These are phyloP conservation scores for Anabacerthia variegaticeps DNA, from an alignment of 2,797 vertebrate species.

Conservation along the genomic window DNA sequence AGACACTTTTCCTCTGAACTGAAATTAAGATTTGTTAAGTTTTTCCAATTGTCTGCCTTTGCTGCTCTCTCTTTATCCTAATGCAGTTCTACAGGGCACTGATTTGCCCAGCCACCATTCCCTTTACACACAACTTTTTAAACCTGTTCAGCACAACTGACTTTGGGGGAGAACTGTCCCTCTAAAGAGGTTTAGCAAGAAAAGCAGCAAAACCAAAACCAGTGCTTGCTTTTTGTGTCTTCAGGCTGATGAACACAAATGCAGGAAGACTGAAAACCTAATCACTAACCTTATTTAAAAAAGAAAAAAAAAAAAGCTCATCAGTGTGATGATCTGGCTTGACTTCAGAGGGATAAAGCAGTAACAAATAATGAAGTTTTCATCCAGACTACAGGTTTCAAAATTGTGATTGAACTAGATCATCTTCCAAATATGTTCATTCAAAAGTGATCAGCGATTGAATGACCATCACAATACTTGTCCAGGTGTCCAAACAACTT, in stretches of 20 bases:
- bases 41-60: not conserved
- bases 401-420: not conserved
- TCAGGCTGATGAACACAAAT: not conserved
- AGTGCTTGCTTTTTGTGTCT: not conserved
- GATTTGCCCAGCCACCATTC: not conserved
- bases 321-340: not conserved
- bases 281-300: not conserved
- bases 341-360: not conserved
- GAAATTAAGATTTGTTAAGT: not conserved
- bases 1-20: not conserved
- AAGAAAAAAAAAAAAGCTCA: not conserved
- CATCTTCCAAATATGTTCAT: not conserved
- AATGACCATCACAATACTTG: not conserved
- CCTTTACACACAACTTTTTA: not conserved
- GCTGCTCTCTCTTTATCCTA: not conserved
- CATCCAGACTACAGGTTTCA: not conserved
- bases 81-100: not conserved
- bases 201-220: not conserved
- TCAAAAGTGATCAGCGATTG: not conserved
- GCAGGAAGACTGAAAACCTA: not conserved
- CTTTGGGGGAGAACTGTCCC: not conserved
- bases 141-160: not conserved
- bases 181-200: not conserved
- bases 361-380: not conserved
- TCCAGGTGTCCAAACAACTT: not conserved